phyloP scores from a whole-genome alignment of 37 sponge, comb jelly and placozoan species.

The Crambe crambe region DNA sequence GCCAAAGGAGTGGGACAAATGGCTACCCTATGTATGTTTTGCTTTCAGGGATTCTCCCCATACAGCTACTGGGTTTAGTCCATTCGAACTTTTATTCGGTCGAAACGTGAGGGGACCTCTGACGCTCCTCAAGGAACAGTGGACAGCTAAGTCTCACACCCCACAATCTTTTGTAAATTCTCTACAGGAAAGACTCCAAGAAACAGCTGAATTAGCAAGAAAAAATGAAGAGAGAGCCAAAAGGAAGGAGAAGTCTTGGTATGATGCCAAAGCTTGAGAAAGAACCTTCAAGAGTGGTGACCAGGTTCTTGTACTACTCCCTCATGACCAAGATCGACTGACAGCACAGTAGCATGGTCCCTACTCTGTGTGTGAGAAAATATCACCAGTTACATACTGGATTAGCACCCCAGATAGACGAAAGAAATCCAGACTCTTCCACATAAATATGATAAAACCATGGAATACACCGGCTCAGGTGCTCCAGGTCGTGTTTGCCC shows the following conservation, averaged over 20 bases:
- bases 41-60: background rate
- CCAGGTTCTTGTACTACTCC: background rate
- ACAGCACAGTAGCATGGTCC: background rate
- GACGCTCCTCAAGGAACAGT: background rate
- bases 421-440: background rate
- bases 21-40: background rate
- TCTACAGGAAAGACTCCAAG: no score
- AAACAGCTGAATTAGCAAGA: background rate
- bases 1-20: no score
- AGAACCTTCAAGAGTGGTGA: background rate
- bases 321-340: background rate
- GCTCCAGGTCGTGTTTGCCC: background rate
- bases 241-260: background rate
- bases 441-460: background rate
- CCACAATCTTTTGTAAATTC: background rate
- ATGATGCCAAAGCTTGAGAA: background rate
- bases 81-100: background rate
- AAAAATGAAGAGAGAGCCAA: background rate
- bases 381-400: background rate
- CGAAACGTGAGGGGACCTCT: background rate
- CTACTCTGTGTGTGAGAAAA: background rate
- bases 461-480: background rate
- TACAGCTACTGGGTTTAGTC: background rate
- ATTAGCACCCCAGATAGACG: background rate
- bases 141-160: background rate